Evolutionary conservation across 2,888 invertebrate genomes (phyloP), one percentile per base, ranked within the genome.

Genomic region (Sericinus montela): DNA sequence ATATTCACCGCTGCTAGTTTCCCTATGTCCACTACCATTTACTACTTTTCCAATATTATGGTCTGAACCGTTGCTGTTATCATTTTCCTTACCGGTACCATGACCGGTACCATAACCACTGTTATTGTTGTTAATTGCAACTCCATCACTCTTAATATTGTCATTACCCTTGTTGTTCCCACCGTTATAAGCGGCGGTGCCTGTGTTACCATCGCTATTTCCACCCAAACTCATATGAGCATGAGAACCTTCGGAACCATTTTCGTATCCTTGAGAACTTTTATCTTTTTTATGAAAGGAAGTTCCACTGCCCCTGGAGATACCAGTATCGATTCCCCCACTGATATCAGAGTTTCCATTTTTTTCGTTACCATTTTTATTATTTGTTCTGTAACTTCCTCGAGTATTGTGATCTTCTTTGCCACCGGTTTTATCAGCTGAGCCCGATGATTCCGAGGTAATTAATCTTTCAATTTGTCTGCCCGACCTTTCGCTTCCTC

Each of bases 401-500:
- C 83, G 82, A 8, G 83, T 81, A 11, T 90, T 90, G 35, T 76
- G 76, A 29, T 80, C 81, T 11, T 85, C 81, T 53, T 80, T 79
- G 0, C 29, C 47, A 11, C 41, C 36, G n/a, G 80, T 55, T 1
- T 67, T 67, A 13, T 87, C 87, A 19, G 85, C 84, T 50, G 79
- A 86, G 2, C 83, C 85, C 49, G 80, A 85, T 14, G 84, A 81
- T 54, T 80, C 75, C 0, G 80, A 76, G 52, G 74, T 78, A 16
- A 86, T 67, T 1, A 73, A 67, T 63, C 83, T 61, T 39, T 56
- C 63, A 11, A 57, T 61, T 44, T 28, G 11, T 11, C 35, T 15
- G 8, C 14, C 10, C 9, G 15, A 28, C 1, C 28, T 10, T 28
- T 2, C 28, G 8, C 28, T 6, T 28, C 10, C 28, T 28, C 28